Conservation (phyloP, 92 coral and sea anemone genomes). For the Phymanthus crucifer region DNA sequence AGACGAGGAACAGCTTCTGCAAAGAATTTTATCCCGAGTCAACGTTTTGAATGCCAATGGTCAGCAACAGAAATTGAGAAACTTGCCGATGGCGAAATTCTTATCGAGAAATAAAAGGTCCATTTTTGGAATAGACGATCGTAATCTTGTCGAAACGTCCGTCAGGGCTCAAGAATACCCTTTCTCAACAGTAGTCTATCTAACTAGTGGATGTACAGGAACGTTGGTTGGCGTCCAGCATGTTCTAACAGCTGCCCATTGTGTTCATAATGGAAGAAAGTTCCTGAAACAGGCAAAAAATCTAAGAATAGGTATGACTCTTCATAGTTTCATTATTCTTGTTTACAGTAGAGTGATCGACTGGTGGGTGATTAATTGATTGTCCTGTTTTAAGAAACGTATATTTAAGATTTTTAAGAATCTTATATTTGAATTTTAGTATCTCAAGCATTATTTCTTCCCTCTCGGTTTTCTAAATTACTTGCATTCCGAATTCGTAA, state of each 20-base stretch:
- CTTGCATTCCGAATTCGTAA: conserved; percentile 17
- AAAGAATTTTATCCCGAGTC: conserved; percentile 18
- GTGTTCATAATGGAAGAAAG: conserved; percentile 73
- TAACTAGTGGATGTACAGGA: conserved; percentile 80
- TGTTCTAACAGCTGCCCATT: conserved; percentile 89
- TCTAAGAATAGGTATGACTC: conserved; percentile 71
- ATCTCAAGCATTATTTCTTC: conserved; percentile 7
- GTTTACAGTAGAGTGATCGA: not conserved
- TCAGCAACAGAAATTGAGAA: not conserved
- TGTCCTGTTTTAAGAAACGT: conserved; percentile 9
- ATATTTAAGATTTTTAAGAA: conserved; percentile 22
- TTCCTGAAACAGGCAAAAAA: conserved; percentile 48
- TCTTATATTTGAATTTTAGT: conserved; percentile 11
- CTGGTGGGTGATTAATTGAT: not conserved
- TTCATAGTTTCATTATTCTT: not conserved
- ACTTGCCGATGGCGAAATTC: not conserved
- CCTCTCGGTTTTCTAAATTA: not conserved
- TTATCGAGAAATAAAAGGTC: conserved; percentile 22
- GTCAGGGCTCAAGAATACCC: conserved; percentile 70
- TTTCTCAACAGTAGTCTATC: conserved; percentile 69
- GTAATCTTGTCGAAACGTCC: conserved; percentile 61
- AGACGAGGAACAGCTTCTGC: conserved; percentile 35
- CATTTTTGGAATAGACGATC: conserved; percentile 66
- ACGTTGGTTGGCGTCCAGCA: conserved; percentile 78
- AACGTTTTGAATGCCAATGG: not conserved